Percentiles rank a stretch among this genome's conserved stretches.
Evolutionary conservation across 1,140 invertebrate species (phyloP).

Genomic region (Papilio xuthus): DNA sequence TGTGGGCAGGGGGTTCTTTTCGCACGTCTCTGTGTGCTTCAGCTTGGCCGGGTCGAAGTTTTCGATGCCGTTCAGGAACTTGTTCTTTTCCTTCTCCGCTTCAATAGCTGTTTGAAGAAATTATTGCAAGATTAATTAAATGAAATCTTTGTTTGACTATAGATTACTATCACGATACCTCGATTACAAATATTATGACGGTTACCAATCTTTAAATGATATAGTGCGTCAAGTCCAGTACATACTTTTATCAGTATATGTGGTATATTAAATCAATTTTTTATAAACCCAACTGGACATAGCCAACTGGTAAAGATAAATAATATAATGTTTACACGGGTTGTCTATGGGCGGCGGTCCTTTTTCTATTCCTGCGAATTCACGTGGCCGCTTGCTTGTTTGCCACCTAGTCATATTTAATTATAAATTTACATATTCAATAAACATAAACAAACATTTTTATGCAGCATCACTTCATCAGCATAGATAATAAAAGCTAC

Average conservation of each 20-base stretch:
- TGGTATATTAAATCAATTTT: not conserved
- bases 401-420: not conserved
- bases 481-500: constrained; percentile 21
- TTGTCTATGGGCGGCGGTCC: not conserved
- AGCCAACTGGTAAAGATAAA: not conserved
- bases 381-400: too few species aligned
- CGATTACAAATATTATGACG: not conserved
- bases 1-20: constrained; percentile 94
- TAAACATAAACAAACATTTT: not conserved
- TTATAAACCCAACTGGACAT: not conserved
- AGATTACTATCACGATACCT: not conserved
- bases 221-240: too few species aligned
- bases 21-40: constrained; percentile 94
- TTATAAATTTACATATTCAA: not conserved
- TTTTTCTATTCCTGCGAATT: too few species aligned
- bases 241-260: not conserved
- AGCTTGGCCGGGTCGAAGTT: constrained; percentile 92
- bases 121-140: not conserved
- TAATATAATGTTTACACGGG: not conserved
- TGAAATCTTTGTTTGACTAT: too few species aligned
- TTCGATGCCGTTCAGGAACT: constrained; percentile 93
- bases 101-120: constrained; percentile 87
- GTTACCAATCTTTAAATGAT: not conserved
- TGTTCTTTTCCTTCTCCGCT: constrained; percentile 92
- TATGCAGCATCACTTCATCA: not conserved